phyloP scores from a whole-genome alignment of 2,797 vertebrate genomes.

The Odontamblyopus lacepedii region DNA sequence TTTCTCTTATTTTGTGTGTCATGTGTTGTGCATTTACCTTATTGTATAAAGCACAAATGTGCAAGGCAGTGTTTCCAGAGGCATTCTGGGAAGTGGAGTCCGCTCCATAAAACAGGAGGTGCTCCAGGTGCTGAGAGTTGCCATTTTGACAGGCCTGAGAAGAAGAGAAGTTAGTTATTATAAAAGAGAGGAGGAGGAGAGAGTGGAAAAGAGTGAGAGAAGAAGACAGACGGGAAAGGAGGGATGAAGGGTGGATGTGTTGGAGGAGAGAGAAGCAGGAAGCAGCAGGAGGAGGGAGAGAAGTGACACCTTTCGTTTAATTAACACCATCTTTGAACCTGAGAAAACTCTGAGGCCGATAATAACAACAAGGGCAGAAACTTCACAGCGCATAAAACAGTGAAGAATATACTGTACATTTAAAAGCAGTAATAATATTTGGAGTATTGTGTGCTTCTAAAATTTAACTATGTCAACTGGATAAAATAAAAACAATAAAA shows the following conservation, averaged over 20 bases:
- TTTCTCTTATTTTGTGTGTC: background rate
- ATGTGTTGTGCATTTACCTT: slow-evolving; percentile 75
- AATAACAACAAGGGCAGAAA: slow-evolving; percentile 12
- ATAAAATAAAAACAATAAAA: too few relatives aligned
- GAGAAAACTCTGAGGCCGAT: slow-evolving; percentile 29
- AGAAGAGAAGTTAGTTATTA: slow-evolving; percentile 3
- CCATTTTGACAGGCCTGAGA: slow-evolving; percentile 90
- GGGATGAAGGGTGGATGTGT: too few relatives aligned
- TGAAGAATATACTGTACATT: too few relatives aligned
- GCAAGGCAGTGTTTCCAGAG: slow-evolving; percentile 93
- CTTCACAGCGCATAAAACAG: background rate
- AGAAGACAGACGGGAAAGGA: background rate
- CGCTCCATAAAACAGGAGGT: slow-evolving; percentile 91
- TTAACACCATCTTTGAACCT: slow-evolving; percentile 52
- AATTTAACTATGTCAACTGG: too few relatives aligned
- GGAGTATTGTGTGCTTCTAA: too few relatives aligned
- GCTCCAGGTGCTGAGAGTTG: slow-evolving; percentile 91
- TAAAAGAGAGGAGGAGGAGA: slow-evolving; percentile 11
- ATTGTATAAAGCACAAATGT: slow-evolving; percentile 94
- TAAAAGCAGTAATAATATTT: too few relatives aligned
- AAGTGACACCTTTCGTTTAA: slow-evolving; percentile 51
- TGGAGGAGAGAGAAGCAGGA: slow-evolving; percentile 17
- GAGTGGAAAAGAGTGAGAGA: slow-evolving; percentile 14
- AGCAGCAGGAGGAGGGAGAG: slow-evolving; percentile 24
- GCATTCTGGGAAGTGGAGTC: slow-evolving; percentile 91